A percentile compares a stretch with the other conserved stretches of the same genome.
These are phyloP conservation scores for Ceratina japonica DNA, from an alignment of 1,140 invertebrate species.

Conservation along the genomic window DNA sequence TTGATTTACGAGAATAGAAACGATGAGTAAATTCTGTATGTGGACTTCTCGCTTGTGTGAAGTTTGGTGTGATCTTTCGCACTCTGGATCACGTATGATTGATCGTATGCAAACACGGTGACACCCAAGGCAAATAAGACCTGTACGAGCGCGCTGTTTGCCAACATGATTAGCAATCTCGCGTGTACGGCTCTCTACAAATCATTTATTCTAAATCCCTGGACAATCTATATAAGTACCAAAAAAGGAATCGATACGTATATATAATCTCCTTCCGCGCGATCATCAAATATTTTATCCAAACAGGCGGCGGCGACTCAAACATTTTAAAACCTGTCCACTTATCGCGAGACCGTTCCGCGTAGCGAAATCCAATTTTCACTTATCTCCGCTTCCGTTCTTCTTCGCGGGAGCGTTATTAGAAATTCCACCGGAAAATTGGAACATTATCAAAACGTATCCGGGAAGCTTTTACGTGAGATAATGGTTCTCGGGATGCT, in stretches of 20 bases:
- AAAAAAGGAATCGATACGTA: not conserved
- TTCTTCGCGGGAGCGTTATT: not conserved
- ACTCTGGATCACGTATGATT: not conserved
- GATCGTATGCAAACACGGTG: not conserved
- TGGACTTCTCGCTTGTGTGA: not conserved
- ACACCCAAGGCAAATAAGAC: not conserved
- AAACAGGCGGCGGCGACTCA: too few species aligned
- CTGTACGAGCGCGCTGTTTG: not conserved
- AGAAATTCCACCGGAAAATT: conserved; percentile 3
- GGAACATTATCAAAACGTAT: not conserved
- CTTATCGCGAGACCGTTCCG: too few species aligned
- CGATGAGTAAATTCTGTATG: not conserved
- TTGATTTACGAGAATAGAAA: not conserved
- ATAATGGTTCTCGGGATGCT: not conserved
- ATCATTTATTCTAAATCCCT: too few species aligned
- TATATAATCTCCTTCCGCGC: too few species aligned
- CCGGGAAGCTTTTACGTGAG: too few species aligned
- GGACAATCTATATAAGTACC: not conserved
- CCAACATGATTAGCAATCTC: not conserved
- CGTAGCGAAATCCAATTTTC: not conserved
- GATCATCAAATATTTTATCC: not conserved
- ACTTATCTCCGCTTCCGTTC: not conserved
- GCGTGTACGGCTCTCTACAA: not conserved
- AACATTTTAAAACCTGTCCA: not conserved
- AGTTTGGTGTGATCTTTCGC: not conserved